Evolutionary conservation across 2,113 vertebrate species (phyloP).

Genomic region (Poecile atricapillus): DNA sequence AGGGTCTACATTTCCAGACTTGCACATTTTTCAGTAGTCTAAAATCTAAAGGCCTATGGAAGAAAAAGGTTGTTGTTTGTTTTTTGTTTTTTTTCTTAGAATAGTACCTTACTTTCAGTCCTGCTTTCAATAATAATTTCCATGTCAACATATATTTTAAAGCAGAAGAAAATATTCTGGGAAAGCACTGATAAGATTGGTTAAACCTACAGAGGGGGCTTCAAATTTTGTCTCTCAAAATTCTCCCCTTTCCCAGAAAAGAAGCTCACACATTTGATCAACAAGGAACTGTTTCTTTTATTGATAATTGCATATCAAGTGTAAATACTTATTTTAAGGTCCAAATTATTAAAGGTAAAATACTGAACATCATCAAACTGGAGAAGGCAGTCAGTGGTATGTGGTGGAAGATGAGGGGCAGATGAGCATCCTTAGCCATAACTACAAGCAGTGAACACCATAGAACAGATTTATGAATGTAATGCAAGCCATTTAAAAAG

Average conservation of each 20-base stretch:
- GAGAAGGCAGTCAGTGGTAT: neutral
- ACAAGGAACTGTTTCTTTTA: neutral
- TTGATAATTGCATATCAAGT: neutral
- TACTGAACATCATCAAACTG: neutral
- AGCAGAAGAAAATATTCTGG: neutral
- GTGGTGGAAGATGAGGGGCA: neutral
- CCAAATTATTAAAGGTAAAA: neutral
- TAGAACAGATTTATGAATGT: slow-evolving; percentile 31
- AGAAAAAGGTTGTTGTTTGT: neutral
- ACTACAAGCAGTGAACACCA: neutral
- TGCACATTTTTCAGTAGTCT: neutral
- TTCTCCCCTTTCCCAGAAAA: neutral
- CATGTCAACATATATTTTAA: neutral
- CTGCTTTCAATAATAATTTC: neutral
- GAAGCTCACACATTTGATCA: neutral
- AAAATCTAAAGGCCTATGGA: neutral
- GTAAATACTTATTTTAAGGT: neutral
- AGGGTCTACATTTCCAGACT: neutral
- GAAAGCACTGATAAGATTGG: neutral
- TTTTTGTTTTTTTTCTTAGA: neutral
- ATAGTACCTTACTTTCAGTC: neutral
- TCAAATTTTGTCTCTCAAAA: neutral
- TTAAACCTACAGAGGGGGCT: neutral
- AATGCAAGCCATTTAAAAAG: slow-evolving; percentile 22
- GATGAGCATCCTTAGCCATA: neutral